These are phyloP conservation scores for Spodoptera littoralis DNA, from an alignment of 2,888 invertebrate species.

Conservation along the genomic window DNA sequence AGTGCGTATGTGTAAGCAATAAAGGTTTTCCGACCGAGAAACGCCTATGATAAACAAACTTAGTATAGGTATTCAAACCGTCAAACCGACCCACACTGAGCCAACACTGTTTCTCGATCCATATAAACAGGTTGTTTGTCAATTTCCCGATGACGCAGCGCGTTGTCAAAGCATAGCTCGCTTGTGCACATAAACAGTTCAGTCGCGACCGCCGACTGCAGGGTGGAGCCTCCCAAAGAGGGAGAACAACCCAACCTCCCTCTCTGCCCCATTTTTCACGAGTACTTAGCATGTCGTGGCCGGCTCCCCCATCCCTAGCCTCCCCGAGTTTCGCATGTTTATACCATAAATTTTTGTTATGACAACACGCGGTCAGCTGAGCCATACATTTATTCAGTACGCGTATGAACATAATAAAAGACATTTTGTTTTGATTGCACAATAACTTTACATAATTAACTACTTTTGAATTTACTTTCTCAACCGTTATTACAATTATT, in stretches of 20 bases:
- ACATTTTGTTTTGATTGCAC: constrained; percentile 49
- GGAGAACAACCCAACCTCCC: constrained; percentile 55
- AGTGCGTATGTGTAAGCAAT: constrained; percentile 16
- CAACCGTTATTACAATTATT: constrained; percentile 15
- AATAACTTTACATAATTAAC: constrained; percentile 9
- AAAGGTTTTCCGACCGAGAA: constrained; percentile 7
- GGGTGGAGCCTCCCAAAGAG: constrained; percentile 51
- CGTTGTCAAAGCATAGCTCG: constrained; percentile 77
- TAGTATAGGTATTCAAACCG: constrained; percentile 26
- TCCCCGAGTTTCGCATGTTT: constrained; percentile 74
- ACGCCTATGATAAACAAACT: constrained; percentile 34
- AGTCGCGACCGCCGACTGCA: constrained; percentile 64
- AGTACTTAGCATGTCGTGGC: constrained; percentile 73
- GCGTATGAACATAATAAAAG: constrained; percentile 5
- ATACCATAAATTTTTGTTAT: constrained; percentile 73
- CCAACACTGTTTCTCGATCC: constrained; percentile 44
- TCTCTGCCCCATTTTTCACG: constrained; percentile 79
- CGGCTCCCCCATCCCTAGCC: constrained; percentile 63
- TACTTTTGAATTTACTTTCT: constrained; percentile 17
- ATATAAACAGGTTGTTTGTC: constrained; percentile 78
- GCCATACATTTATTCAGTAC: constrained; percentile 52
- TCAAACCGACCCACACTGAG: constrained; percentile 31
- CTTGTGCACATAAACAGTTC: constrained; percentile 82
- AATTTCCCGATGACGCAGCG: constrained; percentile 82
- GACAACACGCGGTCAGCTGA: constrained; percentile 79